Evolutionary conservation across 1,140 invertebrate species (phyloP).

Genomic region (Drosophila subobscura): DNA sequence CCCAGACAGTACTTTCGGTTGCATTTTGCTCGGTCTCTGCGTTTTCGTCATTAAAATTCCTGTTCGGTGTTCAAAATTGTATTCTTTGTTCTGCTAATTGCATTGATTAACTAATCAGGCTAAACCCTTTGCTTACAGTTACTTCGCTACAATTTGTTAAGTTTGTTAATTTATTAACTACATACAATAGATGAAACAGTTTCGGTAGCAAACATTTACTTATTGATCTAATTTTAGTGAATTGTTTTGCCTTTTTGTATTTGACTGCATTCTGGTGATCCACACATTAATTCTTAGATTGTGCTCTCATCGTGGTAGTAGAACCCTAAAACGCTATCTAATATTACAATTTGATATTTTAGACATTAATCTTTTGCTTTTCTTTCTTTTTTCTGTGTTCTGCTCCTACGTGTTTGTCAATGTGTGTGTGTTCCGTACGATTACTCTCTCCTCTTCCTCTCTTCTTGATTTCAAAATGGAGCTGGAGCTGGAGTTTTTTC

Average conservation of each 20-base stretch:
- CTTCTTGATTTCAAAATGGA: slow-evolving; percentile 68
- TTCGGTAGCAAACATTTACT: slow-evolving; percentile 65
- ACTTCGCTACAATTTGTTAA: slow-evolving; percentile 57
- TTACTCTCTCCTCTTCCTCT: slow-evolving; percentile 4
- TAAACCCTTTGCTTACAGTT: slow-evolving; percentile 57
- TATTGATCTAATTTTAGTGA: slow-evolving; percentile 64
- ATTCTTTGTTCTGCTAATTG: slow-evolving; percentile 30
- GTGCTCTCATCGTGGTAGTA: slow-evolving; percentile 18
- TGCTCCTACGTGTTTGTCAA: slow-evolving; percentile 31
- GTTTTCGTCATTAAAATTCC: slow-evolving; percentile 62
- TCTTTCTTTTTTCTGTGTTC: slow-evolving; percentile 23
- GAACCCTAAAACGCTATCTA: slow-evolving; percentile 63
- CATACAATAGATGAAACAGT: slow-evolving; percentile 67
- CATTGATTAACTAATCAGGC: slow-evolving; percentile 29
- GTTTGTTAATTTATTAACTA: slow-evolving; percentile 51
- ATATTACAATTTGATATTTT: slow-evolving; percentile 64
- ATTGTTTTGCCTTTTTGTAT: slow-evolving; percentile 52
- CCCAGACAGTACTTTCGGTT: slow-evolving; percentile 53
- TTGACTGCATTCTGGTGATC: slow-evolving; percentile 21
- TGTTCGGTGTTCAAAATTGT: slow-evolving; percentile 70
- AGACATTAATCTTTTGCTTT: slow-evolving; percentile 61
- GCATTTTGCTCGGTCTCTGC: slow-evolving; percentile 46
- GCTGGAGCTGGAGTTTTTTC: slow-evolving; percentile 59
- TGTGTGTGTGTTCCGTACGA: slow-evolving; percentile 26
- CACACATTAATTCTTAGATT: slow-evolving; percentile 4